These are phyloP conservation scores for Fregetta grallaria DNA, from an alignment of 2,113 vertebrate species.

Conservation along the genomic window DNA sequence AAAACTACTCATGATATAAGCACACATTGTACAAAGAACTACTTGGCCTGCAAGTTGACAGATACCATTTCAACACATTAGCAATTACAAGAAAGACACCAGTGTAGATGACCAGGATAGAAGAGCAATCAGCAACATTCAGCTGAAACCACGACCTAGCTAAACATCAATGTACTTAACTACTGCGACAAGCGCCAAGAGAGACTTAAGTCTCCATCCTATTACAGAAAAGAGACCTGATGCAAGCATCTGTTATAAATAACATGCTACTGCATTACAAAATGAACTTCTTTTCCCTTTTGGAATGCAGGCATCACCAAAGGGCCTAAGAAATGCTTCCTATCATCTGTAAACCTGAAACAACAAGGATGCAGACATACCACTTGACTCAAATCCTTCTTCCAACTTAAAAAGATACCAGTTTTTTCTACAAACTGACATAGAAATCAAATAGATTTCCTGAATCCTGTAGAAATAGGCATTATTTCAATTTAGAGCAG, in stretches of 20 bases:
- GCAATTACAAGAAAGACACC: neutral
- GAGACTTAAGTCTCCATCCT: neutral
- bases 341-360: neutral
- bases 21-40: neutral
- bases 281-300: neutral
- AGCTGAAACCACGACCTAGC: neutral
- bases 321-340: neutral
- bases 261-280: neutral
- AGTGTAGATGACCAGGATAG: neutral
- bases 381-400: neutral
- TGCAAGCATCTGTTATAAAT: neutral
- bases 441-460: neutral
- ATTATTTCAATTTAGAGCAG: neutral
- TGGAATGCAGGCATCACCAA: neutral
- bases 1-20: neutral
- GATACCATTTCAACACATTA: neutral
- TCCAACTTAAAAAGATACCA: neutral
- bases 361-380: neutral
- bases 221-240: neutral
- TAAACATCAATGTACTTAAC: neutral
- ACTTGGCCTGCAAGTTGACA: neutral
- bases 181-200: neutral
- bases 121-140: neutral
- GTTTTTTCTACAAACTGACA: neutral
- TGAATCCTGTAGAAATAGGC: neutral